These are phyloP conservation scores for Ranitomeya variabilis DNA, from an alignment of 2,113 vertebrate genomes.

Conservation along the genomic window DNA sequence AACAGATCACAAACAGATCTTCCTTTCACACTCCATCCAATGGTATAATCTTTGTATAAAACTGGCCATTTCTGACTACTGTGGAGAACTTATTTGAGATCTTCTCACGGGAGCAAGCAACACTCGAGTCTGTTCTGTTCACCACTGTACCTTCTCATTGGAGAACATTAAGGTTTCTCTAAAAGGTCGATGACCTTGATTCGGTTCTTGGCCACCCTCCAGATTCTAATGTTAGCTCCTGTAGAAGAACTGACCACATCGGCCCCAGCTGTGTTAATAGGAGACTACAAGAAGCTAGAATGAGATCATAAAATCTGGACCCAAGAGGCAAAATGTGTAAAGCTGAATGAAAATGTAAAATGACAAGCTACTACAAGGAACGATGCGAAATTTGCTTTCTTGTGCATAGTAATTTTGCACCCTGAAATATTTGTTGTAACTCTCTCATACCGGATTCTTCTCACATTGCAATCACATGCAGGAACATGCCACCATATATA, in stretches of 20 bases:
- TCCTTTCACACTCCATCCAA: background rate
- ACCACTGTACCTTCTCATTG: background rate
- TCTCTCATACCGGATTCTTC: too few relatives aligned
- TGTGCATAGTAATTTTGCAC: background rate
- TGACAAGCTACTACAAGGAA: background rate
- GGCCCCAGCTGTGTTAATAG: slow-evolving; percentile 45
- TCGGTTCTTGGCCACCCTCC: background rate
- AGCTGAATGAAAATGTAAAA: background rate
- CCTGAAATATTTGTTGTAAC: background rate
- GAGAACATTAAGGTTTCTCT: background rate
- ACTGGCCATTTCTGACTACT: background rate
- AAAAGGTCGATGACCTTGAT: background rate
- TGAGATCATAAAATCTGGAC: slow-evolving; percentile 3
- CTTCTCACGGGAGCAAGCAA: background rate
- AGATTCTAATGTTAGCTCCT: background rate
- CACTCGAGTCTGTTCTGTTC: background rate
- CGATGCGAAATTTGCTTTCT: background rate
- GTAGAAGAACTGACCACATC: slow-evolving; percentile 32
- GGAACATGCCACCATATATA: too few relatives aligned
- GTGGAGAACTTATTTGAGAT: background rate
- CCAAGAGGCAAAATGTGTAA: slow-evolving; percentile 50
- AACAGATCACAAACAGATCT: background rate
- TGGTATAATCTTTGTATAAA: background rate
- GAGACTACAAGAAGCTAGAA: slow-evolving; percentile 3
- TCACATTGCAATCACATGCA: too few relatives aligned